Percentiles rank a stretch among this genome's conserved stretches.
Conservation (phyloP, 1,140 invertebrate species). For the Magallana ariakensis region DNA sequence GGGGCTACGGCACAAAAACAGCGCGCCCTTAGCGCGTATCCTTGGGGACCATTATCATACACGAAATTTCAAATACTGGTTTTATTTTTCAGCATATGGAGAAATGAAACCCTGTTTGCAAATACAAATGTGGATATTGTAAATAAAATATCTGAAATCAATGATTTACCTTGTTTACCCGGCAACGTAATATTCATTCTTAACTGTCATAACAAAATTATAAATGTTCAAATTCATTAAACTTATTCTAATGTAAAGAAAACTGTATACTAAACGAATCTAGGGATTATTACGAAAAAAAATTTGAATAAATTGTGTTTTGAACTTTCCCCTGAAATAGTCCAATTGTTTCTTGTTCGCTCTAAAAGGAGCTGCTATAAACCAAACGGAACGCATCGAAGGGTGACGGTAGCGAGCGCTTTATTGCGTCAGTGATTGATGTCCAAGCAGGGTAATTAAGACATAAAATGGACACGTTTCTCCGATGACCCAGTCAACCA, state of each 20-base stretch:
- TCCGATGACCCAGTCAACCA: constrained; percentile 25
- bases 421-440: constrained; percentile 36
- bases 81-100: background rate
- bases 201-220: too few relatives aligned
- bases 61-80: constrained; percentile 1
- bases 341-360: constrained; percentile 10
- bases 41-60: constrained; percentile 19
- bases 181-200: too few relatives aligned
- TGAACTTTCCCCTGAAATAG: background rate
- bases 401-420: constrained; percentile 17
- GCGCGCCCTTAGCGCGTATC: constrained; percentile 15
- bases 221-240: too few relatives aligned
- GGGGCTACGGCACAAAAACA: constrained; percentile 29
- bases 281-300: too few relatives aligned
- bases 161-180: background rate
- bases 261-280: too few relatives aligned
- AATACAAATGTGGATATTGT: background rate
- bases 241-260: too few relatives aligned
- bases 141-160: background rate
- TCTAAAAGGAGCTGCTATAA: constrained; percentile 27
- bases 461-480: constrained; percentile 36
- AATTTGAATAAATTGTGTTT: background rate
- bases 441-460: constrained; percentile 24
- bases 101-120: background rate
- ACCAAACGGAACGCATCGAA: constrained; percentile 21